phyloP scores from a whole-genome alignment of 2,888 invertebrate species.

The Drosophila phalerata region DNA sequence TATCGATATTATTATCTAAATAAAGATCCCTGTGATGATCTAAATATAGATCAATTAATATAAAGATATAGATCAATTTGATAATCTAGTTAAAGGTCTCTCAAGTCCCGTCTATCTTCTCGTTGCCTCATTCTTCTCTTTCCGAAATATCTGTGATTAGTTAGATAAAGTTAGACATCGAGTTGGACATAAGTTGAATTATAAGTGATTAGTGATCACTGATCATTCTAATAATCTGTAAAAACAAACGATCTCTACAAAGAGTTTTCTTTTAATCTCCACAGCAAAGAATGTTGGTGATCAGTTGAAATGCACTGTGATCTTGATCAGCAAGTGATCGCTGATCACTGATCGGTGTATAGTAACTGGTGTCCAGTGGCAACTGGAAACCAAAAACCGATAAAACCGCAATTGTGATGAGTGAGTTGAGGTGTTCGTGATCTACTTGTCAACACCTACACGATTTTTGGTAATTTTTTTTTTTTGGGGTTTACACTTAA shows the following conservation, averaged over 20 bases:
- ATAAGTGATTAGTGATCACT: background rate
- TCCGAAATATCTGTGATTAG: background rate
- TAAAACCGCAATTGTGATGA: conserved; percentile 11
- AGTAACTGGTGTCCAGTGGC: conserved; percentile 6
- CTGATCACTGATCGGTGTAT: conserved; percentile 6
- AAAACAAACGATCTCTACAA: background rate
- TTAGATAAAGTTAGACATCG: background rate
- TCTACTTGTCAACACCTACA: conserved; percentile 79
- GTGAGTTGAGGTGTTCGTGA: conserved; percentile 61
- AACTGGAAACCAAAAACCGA: conserved; percentile 6
- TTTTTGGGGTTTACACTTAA: conserved; percentile 27
- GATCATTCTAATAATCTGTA: background rate
- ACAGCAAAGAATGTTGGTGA: background rate
- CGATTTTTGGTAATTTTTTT: conserved; percentile 50
- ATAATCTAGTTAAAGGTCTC: background rate
- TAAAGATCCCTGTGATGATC: background rate
- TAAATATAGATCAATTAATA: too few relatives aligned
- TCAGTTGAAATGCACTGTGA: background rate
- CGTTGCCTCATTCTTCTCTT: background rate
- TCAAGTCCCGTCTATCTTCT: background rate
- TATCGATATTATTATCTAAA: too few relatives aligned
- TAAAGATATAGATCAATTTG: too few relatives aligned
- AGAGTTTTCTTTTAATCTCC: background rate
- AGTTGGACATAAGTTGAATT: too few relatives aligned
- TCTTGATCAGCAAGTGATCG: conserved; percentile 5